A percentile compares a stretch with the other conserved stretches of the same genome.
These are phyloP conservation scores for Saguinus imperator DNA, from an alignment of 2,113 vertebrate species.

Conservation along the genomic window DNA sequence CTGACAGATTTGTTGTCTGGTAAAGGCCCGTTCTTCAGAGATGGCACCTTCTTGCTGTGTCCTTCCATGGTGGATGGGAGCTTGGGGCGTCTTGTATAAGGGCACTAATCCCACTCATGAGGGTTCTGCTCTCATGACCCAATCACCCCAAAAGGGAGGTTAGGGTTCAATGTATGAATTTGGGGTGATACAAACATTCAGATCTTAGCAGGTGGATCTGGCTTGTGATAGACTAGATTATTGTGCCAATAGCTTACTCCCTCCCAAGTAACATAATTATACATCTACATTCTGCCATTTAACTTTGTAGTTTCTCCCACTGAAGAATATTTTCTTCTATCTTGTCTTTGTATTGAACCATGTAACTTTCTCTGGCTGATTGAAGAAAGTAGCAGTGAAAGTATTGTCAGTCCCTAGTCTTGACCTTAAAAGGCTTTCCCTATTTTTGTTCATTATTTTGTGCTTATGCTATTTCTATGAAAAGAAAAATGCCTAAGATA, in stretches of 20 bases:
- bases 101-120: not conserved
- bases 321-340: not conserved
- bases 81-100: not conserved
- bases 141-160: not conserved
- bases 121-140: not conserved
- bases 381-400: not conserved
- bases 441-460: not conserved
- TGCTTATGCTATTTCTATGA: not conserved
- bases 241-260: fast-evolving
- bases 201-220: not conserved
- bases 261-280: not conserved
- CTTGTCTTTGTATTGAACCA: not conserved
- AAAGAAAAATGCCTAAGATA: not conserved
- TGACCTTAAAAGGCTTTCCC: not conserved
- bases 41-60: not conserved
- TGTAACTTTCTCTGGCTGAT: not conserved
- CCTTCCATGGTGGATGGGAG: not conserved
- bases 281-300: not conserved
- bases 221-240: not conserved
- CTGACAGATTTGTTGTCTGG: not conserved
- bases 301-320: not conserved
- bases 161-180: not conserved
- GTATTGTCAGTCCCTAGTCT: not conserved
- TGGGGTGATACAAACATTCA: not conserved
- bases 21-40: not conserved